Evolutionary conservation across 1,140 invertebrate genomes (phyloP), one percentile per base, ranked within the genome.

Genomic region (Caligus rogercresseyi): DNA sequence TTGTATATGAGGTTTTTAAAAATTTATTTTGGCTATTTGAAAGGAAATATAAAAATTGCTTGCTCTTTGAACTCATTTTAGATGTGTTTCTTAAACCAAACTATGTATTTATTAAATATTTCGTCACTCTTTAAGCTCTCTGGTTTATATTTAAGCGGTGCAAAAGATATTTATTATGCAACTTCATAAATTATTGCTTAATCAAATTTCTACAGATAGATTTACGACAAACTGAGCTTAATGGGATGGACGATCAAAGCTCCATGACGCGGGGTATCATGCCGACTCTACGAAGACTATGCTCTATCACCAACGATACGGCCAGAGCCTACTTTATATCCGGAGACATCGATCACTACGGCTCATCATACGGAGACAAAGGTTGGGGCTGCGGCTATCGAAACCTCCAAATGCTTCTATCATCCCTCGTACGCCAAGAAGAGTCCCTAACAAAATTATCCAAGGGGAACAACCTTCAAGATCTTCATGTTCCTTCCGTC

Each of bases 341-440:
- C 18, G 4, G 4, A 18, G 13, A 18, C 1, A 82, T 87, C 18
- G 86, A 89, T 71, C 86, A 90, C 74, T 90, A 87, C 73, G 84
- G 82, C 3, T 85, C 83, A 18, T 87, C 85, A 0, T 89, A 87
- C 70, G 87, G 87, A 11, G 88, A 91, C 72, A 78, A 81, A 68
- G 87, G 87, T 3, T 92, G 87, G 87, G 89, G 88, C 1, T 91
- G 89, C 74, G 89, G 89, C 0, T 88, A 87, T 68, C 80, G 88
- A 68, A 91, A 92, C 72, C 83, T 87, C 73, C 89, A 91, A 72
- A 91, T 91, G 87, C 74, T 91, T 68, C 77, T 92, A 19, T 89
- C 87, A 3, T 84, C 84, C 18, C 75, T 92, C 16, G 75, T 86
- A 18, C 80, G 82, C 78, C 79, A 87, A 69, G 63, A 72, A 21